A percentile compares a stretch with the other conserved stretches of the same genome.
Conservation (phyloP, 2,888 invertebrate genomes). For the Drosophila planitibia region DNA sequence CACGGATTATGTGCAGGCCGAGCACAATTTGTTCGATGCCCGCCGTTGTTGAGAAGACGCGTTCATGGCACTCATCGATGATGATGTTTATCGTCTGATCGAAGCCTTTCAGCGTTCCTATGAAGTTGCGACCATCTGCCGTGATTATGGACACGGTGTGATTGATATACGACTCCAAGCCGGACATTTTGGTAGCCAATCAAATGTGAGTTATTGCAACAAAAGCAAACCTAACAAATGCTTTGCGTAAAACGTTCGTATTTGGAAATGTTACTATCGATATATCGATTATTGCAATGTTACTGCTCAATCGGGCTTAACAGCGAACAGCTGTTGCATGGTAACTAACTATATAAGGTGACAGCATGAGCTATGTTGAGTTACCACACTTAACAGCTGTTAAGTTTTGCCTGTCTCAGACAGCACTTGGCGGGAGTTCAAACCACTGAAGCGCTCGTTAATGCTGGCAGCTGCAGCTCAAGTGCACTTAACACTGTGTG, state of each 20-base stretch:
- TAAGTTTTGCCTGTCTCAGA: background rate
- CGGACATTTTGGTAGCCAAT: constrained; percentile 85
- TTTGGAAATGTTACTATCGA: background rate
- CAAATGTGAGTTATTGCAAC: background rate
- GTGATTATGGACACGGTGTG: constrained; percentile 98
- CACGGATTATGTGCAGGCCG: constrained; percentile 98
- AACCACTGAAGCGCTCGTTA: background rate
- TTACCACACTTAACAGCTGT: background rate
- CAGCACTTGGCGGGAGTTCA: background rate
- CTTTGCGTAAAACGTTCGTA: constrained; percentile 17
- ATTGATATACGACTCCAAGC: constrained; percentile 94
- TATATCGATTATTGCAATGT: background rate
- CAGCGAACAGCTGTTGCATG: constrained; percentile 1
- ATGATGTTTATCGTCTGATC: constrained; percentile 99
- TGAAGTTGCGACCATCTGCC: constrained; percentile 97
- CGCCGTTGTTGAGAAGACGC: constrained; percentile 96
- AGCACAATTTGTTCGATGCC: constrained; percentile 98
- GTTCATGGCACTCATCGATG: constrained; percentile 98
- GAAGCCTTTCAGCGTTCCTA: constrained; percentile 98
- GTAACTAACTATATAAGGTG: background rate
- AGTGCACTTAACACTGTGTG: background rate
- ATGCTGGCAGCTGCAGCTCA: background rate
- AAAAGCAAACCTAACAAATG: constrained; percentile 18
- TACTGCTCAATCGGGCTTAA: background rate
- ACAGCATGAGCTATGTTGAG: background rate